Base-by-base conservation (phyloP, 2,888 invertebrate species). In the Drosophila nr. fundita region DNA sequence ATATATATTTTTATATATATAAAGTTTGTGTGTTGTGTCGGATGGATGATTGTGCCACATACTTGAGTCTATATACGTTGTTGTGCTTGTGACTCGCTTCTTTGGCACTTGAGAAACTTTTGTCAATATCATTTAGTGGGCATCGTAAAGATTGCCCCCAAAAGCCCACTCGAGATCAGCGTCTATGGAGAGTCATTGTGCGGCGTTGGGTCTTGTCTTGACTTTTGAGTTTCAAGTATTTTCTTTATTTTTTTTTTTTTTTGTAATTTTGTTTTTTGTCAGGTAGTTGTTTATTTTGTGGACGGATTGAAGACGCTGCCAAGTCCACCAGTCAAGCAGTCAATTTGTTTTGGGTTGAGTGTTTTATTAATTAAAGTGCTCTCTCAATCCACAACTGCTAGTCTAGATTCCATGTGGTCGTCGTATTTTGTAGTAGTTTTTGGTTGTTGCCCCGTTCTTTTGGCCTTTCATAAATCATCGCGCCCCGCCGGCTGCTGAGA, bases 81-180 rank as follows among this genome's bases (percentile, higher is more conserved):
- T 68, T 66, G 57, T n/a, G 24, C 30, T 60, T 60, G 40, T 74
- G 68, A 61, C 52, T 67, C 67, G 67, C 55, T 68, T 38, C 69
- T 71, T 67, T 82, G 75, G 69, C 78, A 86, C 87, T 87, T 54
- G 74, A 90, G 30, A 76, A 76, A 78, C 73, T 89, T 85, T 85
- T 90, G 90, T 90, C 87, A 90, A 87, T 87, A 87, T 90, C 87
- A 88, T 86, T 88, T 88, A 79, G 87, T 88, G 90, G 89, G 87
- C 89, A 87, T 83, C 83, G 81, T 88, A 87, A 87, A 89, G 87
- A 90, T 90, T 87, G 87, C 90, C 76, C 90, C 76, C 30, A 57
- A 86, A 87, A 81, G 80, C 77, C 89, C 87, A 88, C 87, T 90
- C 76, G 80, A 90, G 80, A 71, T 53, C 34, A 24, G 36, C 54